These are phyloP conservation scores for Coenonympha arcania DNA, from an alignment of 2,888 invertebrate genomes.

Conservation along the genomic window DNA sequence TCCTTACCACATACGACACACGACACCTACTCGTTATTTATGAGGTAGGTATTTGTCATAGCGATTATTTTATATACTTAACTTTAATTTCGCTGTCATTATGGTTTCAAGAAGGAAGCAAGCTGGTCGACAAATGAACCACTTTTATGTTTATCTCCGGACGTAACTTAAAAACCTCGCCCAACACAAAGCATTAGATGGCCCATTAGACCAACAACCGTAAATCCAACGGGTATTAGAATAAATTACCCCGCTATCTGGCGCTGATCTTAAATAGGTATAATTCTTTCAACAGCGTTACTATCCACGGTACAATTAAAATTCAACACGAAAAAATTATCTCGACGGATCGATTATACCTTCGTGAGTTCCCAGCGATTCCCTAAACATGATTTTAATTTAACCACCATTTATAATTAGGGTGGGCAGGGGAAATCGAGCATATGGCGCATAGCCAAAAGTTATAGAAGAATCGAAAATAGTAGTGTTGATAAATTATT, in stretches of 20 bases:
- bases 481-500: too few relatives aligned
- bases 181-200: constrained; percentile 21
- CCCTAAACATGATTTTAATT: constrained; percentile 44
- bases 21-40: too few relatives aligned
- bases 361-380: constrained; percentile 44
- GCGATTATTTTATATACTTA: too few relatives aligned
- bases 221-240: constrained; percentile 29
- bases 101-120: not conserved
- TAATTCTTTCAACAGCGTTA: constrained; percentile 41
- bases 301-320: constrained; percentile 33
- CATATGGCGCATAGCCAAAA: constrained; percentile 6
- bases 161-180: constrained; percentile 14
- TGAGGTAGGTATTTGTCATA: too few relatives aligned
- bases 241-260: constrained; percentile 29
- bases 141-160: constrained; percentile 7
- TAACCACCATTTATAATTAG: constrained; percentile 49
- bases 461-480: not conserved
- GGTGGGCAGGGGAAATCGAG: constrained; percentile 14
- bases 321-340: constrained; percentile 40
- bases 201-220: constrained; percentile 27
- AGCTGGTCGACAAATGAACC: constrained; percentile 1
- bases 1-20: too few relatives aligned
- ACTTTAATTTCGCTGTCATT: not conserved
- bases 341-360: constrained; percentile 40
- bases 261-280: constrained; percentile 31